Conservation (phyloP, 2,888 invertebrate genomes). For the Spisula subtruncata region DNA sequence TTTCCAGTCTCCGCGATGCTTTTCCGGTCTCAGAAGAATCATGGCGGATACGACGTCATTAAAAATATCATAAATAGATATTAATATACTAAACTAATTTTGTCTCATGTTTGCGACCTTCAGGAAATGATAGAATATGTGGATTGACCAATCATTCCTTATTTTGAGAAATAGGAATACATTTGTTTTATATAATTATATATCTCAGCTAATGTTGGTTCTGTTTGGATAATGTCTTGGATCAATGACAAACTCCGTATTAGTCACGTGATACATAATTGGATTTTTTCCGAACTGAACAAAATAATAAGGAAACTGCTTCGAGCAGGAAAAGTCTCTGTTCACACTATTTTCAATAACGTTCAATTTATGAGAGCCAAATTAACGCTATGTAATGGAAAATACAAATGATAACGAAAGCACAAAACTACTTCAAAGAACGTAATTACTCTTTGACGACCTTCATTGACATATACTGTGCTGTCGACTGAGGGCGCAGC, state of each 20-base stretch:
- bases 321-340: background rate
- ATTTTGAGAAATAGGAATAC: background rate
- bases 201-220: background rate
- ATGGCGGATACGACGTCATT: no score
- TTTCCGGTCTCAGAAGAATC: no score
- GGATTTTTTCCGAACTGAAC: slow-evolving; percentile 6
- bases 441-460: slow-evolving; percentile 52
- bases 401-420: slow-evolving; percentile 39
- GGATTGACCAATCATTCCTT: no score
- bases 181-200: background rate
- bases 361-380: slow-evolving; percentile 53
- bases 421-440: slow-evolving; percentile 52
- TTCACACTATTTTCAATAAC: slow-evolving; percentile 40
- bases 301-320: slow-evolving; percentile 8
- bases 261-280: slow-evolving; percentile 9
- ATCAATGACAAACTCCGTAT: background rate
- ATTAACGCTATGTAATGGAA: slow-evolving; percentile 50
- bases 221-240: background rate
- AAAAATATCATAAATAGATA: no score
- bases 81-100: background rate
- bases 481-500: slow-evolving; percentile 34
- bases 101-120: background rate
- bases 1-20: no score
- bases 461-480: slow-evolving; percentile 44
- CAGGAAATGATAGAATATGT: background rate